Percentiles rank a stretch among this genome's conserved stretches.
These are phyloP conservation scores for Rhincodon typus DNA, from an alignment of 2,797 vertebrate species.

Conservation along the genomic window DNA sequence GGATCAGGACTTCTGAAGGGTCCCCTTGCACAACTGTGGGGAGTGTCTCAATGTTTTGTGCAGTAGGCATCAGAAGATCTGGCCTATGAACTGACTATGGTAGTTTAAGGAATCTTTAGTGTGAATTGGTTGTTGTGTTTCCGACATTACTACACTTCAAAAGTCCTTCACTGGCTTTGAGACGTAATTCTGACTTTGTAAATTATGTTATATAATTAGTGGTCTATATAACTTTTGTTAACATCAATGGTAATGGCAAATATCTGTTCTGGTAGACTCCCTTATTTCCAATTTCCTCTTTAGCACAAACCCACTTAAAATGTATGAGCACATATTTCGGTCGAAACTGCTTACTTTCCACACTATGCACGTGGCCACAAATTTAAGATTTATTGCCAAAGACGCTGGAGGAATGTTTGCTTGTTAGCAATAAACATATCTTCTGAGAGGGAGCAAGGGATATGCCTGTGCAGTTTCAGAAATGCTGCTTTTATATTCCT, in stretches of 20 bases:
- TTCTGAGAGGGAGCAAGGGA: neutral
- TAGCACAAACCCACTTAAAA: neutral
- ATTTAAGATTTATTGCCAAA: constrained; percentile 19
- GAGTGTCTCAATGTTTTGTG: too few relatives aligned
- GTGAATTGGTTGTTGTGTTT: neutral
- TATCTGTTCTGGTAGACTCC: neutral
- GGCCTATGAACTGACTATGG: neutral
- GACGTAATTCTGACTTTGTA: neutral
- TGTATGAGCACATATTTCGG: neutral
- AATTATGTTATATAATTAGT: neutral
- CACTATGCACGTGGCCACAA: neutral
- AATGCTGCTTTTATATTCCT: neutral
- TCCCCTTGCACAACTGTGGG: too few relatives aligned
- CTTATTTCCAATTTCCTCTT: neutral
- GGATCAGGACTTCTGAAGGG: too few relatives aligned
- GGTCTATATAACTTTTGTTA: neutral
- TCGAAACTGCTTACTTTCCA: neutral
- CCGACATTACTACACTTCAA: neutral
- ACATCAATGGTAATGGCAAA: neutral
- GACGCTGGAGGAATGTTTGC: constrained; percentile 28
- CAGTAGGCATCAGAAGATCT: too few relatives aligned
- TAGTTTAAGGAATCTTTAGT: neutral
- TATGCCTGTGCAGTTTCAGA: neutral
- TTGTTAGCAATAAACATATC: neutral
- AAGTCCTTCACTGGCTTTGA: neutral